A percentile compares a stretch with the other conserved stretches of the same genome.
phyloP scores from a whole-genome alignment of 2,888 invertebrate species.

The Chalcis sispes region DNA sequence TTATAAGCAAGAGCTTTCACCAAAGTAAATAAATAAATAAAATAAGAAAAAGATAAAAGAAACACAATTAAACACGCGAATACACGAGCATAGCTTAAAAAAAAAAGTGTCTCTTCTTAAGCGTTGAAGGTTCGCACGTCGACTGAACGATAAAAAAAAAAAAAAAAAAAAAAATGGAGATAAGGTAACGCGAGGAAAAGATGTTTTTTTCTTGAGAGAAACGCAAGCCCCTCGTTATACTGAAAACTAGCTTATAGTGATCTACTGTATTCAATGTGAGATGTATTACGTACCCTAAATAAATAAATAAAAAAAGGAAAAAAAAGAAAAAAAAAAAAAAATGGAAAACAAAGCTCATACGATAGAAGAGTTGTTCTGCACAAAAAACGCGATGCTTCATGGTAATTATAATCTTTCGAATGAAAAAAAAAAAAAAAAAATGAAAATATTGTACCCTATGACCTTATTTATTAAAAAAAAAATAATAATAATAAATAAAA shows the following conservation, averaged over 20 bases:
- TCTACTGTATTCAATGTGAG: constrained; percentile 71
- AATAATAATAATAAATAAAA: too few species aligned
- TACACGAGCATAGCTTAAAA: constrained; percentile 39
- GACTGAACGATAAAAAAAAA: constrained; percentile 12
- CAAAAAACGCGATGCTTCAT: constrained; percentile 71
- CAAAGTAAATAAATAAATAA: constrained; percentile 5
- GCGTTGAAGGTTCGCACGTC: constrained; percentile 33
- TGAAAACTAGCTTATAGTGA: constrained; percentile 66
- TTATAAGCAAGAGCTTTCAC: constrained; percentile 20
- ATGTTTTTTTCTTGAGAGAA: neutral
- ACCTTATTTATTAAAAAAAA: constrained; percentile 33
- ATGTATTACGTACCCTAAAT: constrained; percentile 68
- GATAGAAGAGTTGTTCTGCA: constrained; percentile 70
- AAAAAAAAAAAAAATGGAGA: neutral
- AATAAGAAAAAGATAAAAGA: too few species aligned
- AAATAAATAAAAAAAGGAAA: constrained; percentile 62
- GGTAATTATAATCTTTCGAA: constrained; percentile 68
- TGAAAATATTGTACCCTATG: constrained; percentile 39
- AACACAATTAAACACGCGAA: constrained; percentile 22
- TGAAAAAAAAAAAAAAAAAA: too few species aligned
- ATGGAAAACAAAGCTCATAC: constrained; percentile 66
- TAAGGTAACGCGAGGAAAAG: constrained; percentile 1
- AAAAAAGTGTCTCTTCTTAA: constrained; percentile 26
- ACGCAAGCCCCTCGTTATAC: constrained; percentile 53
- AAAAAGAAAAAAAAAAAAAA: constrained; percentile 63